These are phyloP conservation scores for Peromyscus maniculatus DNA, from an alignment of 2,113 vertebrate species.

Conservation along the genomic window DNA sequence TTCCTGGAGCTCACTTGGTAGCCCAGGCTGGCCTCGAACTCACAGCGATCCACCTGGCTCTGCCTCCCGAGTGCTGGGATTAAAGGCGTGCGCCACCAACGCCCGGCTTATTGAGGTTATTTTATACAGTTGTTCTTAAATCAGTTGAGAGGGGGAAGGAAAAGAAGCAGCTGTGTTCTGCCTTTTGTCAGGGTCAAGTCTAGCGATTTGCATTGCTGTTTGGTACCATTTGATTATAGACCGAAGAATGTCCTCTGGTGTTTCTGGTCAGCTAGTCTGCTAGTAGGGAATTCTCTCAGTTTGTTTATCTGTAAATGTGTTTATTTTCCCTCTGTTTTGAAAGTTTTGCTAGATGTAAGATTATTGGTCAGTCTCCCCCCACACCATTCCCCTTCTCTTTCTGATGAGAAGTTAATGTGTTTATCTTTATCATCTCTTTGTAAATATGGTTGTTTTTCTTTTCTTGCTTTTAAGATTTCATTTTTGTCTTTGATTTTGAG, in stretches of 20 bases:
- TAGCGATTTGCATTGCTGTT: slow-evolving; percentile 6
- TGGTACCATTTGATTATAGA: slow-evolving; percentile 16
- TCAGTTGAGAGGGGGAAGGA: neutral
- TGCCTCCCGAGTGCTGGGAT: too few relatives aligned
- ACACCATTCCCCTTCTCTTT: neutral
- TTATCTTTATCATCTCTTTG: neutral
- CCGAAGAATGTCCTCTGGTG: slow-evolving; percentile 15
- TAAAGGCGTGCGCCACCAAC: too few relatives aligned
- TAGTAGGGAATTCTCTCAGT: slow-evolving; percentile 5
- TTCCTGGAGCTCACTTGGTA: too few relatives aligned
- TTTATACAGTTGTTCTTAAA: neutral
- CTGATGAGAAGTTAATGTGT: neutral
- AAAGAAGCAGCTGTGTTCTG: neutral
- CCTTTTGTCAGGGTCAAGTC: neutral
- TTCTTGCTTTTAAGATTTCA: neutral
- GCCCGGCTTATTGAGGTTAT: too few relatives aligned
- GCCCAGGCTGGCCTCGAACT: too few relatives aligned
- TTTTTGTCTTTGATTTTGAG: slow-evolving; percentile 14
- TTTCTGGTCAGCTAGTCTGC: neutral
- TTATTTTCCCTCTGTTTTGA: slow-evolving; percentile 50
- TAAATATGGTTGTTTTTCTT: neutral
- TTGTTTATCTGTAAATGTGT: slow-evolving; percentile 27
- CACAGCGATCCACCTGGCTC: too few relatives aligned
- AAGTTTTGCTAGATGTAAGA: slow-evolving; percentile 13
- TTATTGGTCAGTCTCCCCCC: neutral